Conservation (phyloP, 2,113 vertebrate genomes). For the Phoenicopterus ruber region DNA sequence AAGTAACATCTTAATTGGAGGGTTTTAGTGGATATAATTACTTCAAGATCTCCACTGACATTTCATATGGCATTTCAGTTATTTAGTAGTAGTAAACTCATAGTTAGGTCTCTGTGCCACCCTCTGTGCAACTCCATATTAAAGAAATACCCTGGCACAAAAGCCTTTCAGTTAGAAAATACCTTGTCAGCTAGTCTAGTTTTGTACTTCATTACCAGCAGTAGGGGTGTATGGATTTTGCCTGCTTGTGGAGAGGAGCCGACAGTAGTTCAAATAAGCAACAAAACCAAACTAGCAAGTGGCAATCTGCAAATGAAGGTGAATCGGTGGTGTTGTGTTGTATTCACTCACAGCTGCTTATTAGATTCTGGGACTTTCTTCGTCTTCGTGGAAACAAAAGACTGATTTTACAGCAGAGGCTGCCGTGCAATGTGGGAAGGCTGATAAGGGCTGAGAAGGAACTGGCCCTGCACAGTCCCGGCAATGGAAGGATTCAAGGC, state of each 20-base stretch:
- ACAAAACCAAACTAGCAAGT: not conserved
- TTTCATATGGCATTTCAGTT: not conserved
- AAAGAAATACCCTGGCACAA: not conserved
- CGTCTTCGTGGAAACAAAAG: not conserved
- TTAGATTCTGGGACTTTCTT: not conserved
- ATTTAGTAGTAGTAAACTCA: not conserved
- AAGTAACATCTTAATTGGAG: conserved; percentile 4
- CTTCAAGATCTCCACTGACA: not conserved
- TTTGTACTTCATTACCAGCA: not conserved
- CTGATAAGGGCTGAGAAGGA: not conserved
- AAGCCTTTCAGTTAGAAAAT: not conserved
- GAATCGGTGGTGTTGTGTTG: not conserved
- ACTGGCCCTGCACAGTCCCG: not conserved
- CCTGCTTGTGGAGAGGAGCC: not conserved
- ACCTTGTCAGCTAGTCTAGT: not conserved
- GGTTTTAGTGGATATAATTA: not conserved
- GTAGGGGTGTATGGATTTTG: not conserved
- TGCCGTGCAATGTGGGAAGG: not conserved
- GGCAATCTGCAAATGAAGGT: not conserved
- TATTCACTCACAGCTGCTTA: not conserved
- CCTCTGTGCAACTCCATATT: not conserved
- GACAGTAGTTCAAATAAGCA: not conserved
- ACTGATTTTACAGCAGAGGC: not conserved
- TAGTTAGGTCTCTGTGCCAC: not conserved
- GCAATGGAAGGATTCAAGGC: not conserved